Evolutionary conservation across 2,888 invertebrate genomes (phyloP).

Genomic region (Xanthostigma xanthostigma): DNA sequence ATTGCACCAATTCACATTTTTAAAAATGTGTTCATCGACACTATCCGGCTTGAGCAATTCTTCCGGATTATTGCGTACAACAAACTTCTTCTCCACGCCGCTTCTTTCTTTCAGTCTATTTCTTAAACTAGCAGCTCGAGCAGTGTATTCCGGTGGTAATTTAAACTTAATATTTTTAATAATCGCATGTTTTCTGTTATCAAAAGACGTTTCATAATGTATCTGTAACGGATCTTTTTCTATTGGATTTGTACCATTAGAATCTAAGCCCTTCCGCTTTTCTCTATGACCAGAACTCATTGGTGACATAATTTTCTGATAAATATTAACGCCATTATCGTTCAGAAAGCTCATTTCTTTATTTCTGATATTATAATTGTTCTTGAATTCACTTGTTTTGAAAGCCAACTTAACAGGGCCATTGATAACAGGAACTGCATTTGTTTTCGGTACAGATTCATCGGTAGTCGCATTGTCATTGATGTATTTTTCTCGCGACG

Average conservation of each 20-base stretch:
- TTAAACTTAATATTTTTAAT: slow-evolving; percentile 31
- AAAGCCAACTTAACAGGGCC: slow-evolving; percentile 33
- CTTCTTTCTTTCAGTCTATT: too few species aligned
- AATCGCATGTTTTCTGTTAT: slow-evolving; percentile 23
- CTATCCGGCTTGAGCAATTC: too few species aligned
- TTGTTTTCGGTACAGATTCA: slow-evolving; percentile 13
- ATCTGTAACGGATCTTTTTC: slow-evolving; percentile 13
- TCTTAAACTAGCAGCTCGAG: slow-evolving; percentile 9
- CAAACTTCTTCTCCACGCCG: neutral
- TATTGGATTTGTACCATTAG: neutral
- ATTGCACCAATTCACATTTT: too few species aligned
- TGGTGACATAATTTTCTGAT: slow-evolving; percentile 24
- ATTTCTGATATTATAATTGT: slow-evolving; percentile 28
- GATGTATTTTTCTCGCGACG: neutral
- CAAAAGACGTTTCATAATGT: slow-evolving; percentile 26
- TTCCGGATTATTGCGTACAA: too few species aligned
- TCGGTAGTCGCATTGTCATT: neutral
- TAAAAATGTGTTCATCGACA: too few species aligned
- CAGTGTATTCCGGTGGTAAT: slow-evolving; percentile 26
- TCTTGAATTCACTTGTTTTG: slow-evolving; percentile 29
- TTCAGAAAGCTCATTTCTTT: slow-evolving; percentile 11
- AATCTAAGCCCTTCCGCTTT: slow-evolving; percentile 10
- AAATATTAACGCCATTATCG: slow-evolving; percentile 21
- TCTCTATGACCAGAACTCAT: slow-evolving; percentile 14
- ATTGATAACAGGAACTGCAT: slow-evolving; percentile 32